Conservation (phyloP, 1,140 invertebrate species). For the Drosophila rufa region DNA sequence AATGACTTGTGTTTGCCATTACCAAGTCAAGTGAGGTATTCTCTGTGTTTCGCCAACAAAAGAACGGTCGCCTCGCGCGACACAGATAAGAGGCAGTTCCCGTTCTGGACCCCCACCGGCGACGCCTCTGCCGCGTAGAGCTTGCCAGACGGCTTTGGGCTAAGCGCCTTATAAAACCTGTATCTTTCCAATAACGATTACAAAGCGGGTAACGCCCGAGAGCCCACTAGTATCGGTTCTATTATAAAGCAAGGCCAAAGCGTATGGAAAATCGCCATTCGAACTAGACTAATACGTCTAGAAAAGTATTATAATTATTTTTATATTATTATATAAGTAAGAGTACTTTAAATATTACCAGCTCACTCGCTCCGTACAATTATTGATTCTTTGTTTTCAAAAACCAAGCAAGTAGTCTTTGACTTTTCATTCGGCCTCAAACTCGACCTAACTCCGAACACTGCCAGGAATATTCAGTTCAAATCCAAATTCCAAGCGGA, state of each 20-base stretch:
- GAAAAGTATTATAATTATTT: too few relatives aligned
- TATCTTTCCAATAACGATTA: slow-evolving; percentile 8
- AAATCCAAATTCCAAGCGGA: neutral
- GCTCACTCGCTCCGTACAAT: neutral
- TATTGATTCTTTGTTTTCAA: neutral
- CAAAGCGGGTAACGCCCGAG: slow-evolving; percentile 16
- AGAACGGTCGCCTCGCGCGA: neutral
- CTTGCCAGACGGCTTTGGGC: slow-evolving; percentile 17
- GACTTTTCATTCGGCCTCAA: neutral
- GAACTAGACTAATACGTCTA: too few relatives aligned
- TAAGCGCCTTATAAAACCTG: slow-evolving; percentile 17
- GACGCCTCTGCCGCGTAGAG: slow-evolving; percentile 13
- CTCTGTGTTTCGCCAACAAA: neutral
- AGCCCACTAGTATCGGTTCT: neutral
- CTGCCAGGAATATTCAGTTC: neutral
- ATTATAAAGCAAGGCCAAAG: too few relatives aligned
- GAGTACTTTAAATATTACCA: too few relatives aligned
- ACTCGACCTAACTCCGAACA: neutral
- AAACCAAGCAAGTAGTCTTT: slow-evolving; percentile 3
- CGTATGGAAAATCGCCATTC: too few relatives aligned
- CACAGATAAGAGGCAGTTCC: neutral
- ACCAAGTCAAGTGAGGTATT: neutral
- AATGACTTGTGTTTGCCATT: slow-evolving; percentile 2
- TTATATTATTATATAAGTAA: too few relatives aligned
- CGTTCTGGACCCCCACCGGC: neutral